Evolutionary conservation across 2,797 vertebrate species (phyloP).

Genomic region (Tiaroga cobitis): DNA sequence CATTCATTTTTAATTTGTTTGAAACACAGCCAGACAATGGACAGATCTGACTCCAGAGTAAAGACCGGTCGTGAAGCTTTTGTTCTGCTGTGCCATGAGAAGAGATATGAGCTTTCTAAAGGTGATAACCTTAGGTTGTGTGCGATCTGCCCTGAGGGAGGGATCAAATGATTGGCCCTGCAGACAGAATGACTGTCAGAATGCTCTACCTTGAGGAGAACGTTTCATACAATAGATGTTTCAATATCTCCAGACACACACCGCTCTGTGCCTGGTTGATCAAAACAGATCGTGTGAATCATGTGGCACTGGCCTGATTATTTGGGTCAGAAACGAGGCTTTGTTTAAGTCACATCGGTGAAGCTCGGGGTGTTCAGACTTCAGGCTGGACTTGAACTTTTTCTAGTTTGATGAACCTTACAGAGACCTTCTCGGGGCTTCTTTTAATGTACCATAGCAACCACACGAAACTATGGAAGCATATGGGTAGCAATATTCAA

Average conservation of each 20-base stretch:
- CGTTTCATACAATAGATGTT: slow-evolving; percentile 40
- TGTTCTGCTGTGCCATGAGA: slow-evolving; percentile 28
- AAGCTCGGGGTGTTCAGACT: neutral
- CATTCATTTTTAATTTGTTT: slow-evolving; percentile 57
- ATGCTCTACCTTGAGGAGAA: slow-evolving; percentile 34
- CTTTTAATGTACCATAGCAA: neutral
- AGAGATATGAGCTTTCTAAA: slow-evolving; percentile 31
- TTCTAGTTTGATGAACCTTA: neutral
- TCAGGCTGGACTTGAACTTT: neutral
- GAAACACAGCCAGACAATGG: slow-evolving; percentile 49
- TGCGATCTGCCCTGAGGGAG: neutral
- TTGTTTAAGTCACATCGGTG: neutral
- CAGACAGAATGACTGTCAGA: slow-evolving; percentile 8
- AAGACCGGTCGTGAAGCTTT: slow-evolving; percentile 21
- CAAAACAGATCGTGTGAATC: slow-evolving; percentile 24
- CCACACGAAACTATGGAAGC: no score
- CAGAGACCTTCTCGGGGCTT: neutral
- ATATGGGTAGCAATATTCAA: no score
- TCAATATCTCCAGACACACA: slow-evolving; percentile 50
- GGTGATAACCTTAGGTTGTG: slow-evolving; percentile 25
- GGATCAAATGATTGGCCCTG: slow-evolving; percentile 47
- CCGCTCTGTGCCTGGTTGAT: slow-evolving; percentile 25
- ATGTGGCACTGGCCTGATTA: slow-evolving; percentile 28
- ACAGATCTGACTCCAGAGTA: slow-evolving; percentile 49
- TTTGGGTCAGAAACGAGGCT: slow-evolving; percentile 7